Evolutionary conservation across 2,888 invertebrate genomes (phyloP).

Genomic region (Mesochorus sp.): DNA sequence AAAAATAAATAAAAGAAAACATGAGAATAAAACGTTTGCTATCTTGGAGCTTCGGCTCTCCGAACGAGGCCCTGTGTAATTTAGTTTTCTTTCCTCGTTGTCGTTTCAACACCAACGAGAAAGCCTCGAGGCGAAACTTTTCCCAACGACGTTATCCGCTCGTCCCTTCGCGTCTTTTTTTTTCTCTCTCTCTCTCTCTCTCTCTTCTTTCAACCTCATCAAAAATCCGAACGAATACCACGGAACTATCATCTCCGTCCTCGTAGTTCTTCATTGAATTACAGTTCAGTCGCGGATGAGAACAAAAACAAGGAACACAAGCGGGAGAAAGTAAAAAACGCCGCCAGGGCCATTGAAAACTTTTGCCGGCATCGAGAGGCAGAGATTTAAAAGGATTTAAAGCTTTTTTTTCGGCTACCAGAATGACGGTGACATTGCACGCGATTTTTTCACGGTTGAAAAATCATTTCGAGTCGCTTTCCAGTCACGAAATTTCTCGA

Average conservation of each 20-base stretch:
- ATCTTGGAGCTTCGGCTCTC: no score
- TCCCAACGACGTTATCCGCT: conserved; percentile 7
- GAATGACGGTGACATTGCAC: not conserved
- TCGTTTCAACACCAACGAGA: not conserved
- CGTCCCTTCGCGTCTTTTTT: conserved; percentile 13
- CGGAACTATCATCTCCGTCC: not conserved
- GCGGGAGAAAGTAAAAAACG: no score
- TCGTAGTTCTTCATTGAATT: not conserved
- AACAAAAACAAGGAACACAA: not conserved
- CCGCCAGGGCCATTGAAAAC: not conserved
- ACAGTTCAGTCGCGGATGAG: not conserved
- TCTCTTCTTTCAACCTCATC: not conserved
- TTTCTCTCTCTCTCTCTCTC: not conserved
- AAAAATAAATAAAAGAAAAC: no score
- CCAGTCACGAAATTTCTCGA: conserved; percentile 47
- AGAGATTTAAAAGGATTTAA: no score
- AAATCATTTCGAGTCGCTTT: conserved; percentile 55
- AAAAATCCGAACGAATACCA: not conserved
- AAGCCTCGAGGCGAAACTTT: not conserved
- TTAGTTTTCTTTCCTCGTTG: conserved; percentile 5
- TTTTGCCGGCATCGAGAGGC: not conserved
- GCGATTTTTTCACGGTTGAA: no score
- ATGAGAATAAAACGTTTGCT: no score
- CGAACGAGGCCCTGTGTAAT: conserved; percentile 16
- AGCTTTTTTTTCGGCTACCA: not conserved